Base-by-base conservation (phyloP, 2,888 invertebrate genomes). In the Aphidius colemani region DNA sequence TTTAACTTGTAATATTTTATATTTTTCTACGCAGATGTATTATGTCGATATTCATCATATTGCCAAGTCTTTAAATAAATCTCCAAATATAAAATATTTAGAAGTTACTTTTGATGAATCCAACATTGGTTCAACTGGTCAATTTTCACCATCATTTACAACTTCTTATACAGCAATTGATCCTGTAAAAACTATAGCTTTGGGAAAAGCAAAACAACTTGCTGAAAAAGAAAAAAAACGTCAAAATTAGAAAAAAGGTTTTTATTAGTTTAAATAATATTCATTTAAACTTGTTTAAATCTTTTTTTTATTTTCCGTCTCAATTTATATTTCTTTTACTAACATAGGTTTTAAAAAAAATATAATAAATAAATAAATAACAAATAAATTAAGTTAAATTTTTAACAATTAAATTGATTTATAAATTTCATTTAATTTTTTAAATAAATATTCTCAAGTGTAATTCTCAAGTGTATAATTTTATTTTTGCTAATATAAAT, bases 121-220 rank as follows among this genome's bases (percentile, higher is more conserved):
- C 0, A 79, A 81, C 66, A 81, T 71, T 66, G 78, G 78, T 67
- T 71, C 79, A 6, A 77, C 83, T 0, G 75, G 81, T 1, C 78
- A 82, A 65, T 78, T 82, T 49, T 81, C 82, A 11, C 68, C 72
- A 9, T 30, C 30, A 18, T 2, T 3, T 67, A 84, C 84, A 10
- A 74, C 91, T 0, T 93, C 93, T 7, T 96, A 96, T 83, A 94
- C 95, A 81, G 93, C 92, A 1, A 95, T 97, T 0, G 96, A 97
- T 84, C 96, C 96, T 84, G 85, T 94, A 59, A 96, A 95, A 85
- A 97, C 96, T 0, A 90, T 94, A 79, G 96, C 96, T 7, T 94
- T 97, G 77, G 94, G 93, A 82, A 89, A 92, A 66, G 94, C 93
- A 46, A 87, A 92, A 59, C 90, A 92, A 78, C 90, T 91, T 76